phyloP scores from a whole-genome alignment of 2,888 invertebrate species.

The Yponomeuta plumbellus region DNA sequence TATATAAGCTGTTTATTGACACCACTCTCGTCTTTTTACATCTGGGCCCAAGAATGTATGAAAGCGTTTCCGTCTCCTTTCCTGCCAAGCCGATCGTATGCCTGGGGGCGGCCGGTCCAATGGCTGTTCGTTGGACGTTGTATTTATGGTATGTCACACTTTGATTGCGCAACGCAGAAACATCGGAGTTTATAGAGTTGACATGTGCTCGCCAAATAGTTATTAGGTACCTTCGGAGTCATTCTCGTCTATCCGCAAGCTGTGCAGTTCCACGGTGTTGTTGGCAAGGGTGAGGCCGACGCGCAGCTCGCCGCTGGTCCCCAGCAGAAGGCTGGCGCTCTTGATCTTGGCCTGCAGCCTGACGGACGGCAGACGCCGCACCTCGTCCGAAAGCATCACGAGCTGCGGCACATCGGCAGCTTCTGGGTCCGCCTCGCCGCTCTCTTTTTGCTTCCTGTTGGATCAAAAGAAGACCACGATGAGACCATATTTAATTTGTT shows the following conservation, averaged over 20 bases:
- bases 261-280: conserved; percentile 85
- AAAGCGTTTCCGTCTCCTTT: no score
- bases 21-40: no score
- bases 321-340: conserved; percentile 81
- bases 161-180: no score
- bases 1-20: no score
- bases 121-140: no score
- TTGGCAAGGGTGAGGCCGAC: conserved; percentile 81
- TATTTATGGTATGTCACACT: no score
- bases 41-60: no score
- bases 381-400: conserved; percentile 83
- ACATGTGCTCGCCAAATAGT: not conserved
- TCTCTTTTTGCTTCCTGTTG: conserved; percentile 54
- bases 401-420: conserved; percentile 46
- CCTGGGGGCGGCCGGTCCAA: no score
- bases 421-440: conserved; percentile 47
- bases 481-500: no score
- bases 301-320: conserved; percentile 83
- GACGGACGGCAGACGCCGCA: conserved; percentile 80
- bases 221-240: conserved; percentile 70
- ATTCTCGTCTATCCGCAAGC: conserved; percentile 62
- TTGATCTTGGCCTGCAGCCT: conserved; percentile 83
- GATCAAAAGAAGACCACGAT: not conserved
- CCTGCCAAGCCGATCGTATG: no score
- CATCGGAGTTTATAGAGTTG: no score